Evolutionary conservation across 1,140 invertebrate species (phyloP).

Genomic region (Heliconius congener): DNA sequence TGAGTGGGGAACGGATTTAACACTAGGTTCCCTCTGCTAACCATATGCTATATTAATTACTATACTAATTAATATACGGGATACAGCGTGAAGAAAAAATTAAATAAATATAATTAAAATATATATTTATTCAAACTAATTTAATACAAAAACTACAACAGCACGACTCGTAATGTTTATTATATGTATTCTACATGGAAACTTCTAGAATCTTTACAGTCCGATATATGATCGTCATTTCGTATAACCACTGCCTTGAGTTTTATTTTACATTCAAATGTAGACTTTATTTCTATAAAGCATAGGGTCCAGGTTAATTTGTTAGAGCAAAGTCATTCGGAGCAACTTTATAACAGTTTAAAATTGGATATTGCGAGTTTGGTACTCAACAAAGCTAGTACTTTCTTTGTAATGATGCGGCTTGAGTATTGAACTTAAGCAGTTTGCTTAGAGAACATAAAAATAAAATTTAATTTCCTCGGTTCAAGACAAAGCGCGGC

Average conservation of each 20-base stretch:
- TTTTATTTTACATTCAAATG: neutral
- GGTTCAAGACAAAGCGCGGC: neutral
- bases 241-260: conserved; percentile 29
- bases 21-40: too few relatives aligned
- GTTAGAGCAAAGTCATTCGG: conserved; percentile 18
- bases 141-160: conserved; percentile 32
- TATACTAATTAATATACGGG: too few relatives aligned
- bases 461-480: neutral
- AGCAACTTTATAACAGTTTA: conserved; percentile 37
- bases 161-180: conserved; percentile 28
- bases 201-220: conserved; percentile 42
- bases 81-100: too few relatives aligned
- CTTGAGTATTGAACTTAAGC: conserved; percentile 11
- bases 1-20: too few relatives aligned
- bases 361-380: conserved; percentile 42
- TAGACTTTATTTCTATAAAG: neutral
- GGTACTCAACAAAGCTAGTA: conserved; percentile 36
- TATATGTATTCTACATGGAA: conserved; percentile 30
- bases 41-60: too few relatives aligned
- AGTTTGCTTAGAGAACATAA: neutral
- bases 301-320: neutral
- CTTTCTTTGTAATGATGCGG: conserved; percentile 30
- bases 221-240: conserved; percentile 46
- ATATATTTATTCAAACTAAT: neutral
- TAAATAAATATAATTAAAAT: too few relatives aligned